Conservation (phyloP, 2,888 invertebrate species). For the Diarsia mendica region DNA sequence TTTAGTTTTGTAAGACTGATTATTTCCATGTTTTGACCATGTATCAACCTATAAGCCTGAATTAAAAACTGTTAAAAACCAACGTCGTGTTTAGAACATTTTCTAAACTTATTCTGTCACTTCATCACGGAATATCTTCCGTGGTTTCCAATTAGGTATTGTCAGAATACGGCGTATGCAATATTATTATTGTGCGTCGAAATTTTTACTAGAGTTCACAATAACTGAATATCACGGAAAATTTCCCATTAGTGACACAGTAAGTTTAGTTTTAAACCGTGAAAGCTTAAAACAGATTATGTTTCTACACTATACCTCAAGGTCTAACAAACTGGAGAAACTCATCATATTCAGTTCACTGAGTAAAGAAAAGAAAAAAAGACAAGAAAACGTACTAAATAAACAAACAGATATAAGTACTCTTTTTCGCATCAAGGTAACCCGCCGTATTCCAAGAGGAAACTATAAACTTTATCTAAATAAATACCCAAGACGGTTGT, state of each 20-base stretch:
- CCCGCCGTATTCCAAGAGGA: not conserved
- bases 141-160: too few relatives aligned
- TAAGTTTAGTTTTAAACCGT: too few relatives aligned
- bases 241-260: not conserved
- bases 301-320: not conserved
- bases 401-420: not conserved
- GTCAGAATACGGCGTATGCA: too few relatives aligned
- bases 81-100: not conserved
- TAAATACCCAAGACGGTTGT: constrained; percentile 18
- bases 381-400: not conserved
- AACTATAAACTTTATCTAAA: constrained; percentile 12
- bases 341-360: constrained; percentile 12
- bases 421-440: not conserved
- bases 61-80: not conserved
- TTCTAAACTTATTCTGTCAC: not conserved
- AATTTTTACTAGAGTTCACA: too few relatives aligned
- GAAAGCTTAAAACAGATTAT: not conserved
- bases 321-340: not conserved
- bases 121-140: too few relatives aligned
- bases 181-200: too few relatives aligned
- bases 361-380: not conserved
- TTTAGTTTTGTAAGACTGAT: not conserved
- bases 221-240: too few relatives aligned
- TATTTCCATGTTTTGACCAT: not conserved
- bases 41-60: not conserved